Evolutionary conservation across 2,888 invertebrate species (phyloP).

Genomic region (Fragum whitleyi): DNA sequence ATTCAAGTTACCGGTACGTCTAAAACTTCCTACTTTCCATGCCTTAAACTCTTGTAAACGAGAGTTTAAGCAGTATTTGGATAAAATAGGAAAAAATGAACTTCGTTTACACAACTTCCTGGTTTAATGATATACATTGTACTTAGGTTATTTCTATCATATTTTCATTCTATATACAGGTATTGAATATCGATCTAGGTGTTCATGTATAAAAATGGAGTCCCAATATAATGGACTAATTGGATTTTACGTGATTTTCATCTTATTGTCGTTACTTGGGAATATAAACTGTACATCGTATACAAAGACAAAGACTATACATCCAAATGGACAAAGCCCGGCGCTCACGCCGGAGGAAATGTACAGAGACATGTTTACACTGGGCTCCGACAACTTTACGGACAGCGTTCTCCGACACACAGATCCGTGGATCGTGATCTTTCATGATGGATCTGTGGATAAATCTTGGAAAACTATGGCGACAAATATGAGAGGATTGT

Average conservation of each 20-base stretch:
- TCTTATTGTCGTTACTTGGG: background rate
- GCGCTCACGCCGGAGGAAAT: slow-evolving; percentile 64
- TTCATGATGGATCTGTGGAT: slow-evolving; percentile 69
- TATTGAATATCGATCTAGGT: too few species aligned
- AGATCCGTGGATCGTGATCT: slow-evolving; percentile 76
- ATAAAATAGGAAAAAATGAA: too few species aligned
- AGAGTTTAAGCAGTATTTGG: too few species aligned
- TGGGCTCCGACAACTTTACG: slow-evolving; percentile 70
- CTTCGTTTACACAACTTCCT: too few species aligned
- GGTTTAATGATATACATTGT: too few species aligned
- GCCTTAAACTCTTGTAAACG: too few species aligned
- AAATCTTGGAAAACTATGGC: slow-evolving; percentile 75
- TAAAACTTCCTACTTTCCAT: too few species aligned
- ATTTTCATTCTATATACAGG: too few species aligned
- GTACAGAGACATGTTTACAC: slow-evolving; percentile 72
- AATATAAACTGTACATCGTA: background rate
- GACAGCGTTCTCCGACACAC: slow-evolving; percentile 63
- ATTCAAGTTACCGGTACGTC: too few species aligned
- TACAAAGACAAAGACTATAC: background rate
- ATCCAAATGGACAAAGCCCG: slow-evolving; percentile 35
- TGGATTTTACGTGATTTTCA: background rate
- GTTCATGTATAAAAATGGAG: background rate
- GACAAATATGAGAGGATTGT: slow-evolving; percentile 69
- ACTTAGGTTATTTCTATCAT: too few species aligned
- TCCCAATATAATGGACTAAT: background rate